Percentiles rank a stretch among this genome's conserved stretches.
phyloP scores from a whole-genome alignment of 2,888 invertebrate species.

The Lasius platythorax region DNA sequence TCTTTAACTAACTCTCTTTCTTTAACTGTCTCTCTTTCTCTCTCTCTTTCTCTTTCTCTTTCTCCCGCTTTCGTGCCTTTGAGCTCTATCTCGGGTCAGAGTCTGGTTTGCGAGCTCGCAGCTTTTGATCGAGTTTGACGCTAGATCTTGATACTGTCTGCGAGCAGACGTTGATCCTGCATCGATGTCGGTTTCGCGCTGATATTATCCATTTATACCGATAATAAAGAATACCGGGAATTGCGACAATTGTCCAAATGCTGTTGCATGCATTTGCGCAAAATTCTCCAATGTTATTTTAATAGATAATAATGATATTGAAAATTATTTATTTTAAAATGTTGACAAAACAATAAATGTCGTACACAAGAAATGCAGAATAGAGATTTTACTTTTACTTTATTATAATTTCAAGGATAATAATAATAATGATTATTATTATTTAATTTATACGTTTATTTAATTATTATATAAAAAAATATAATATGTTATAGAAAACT shows the following conservation, averaged over 20 bases:
- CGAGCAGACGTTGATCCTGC: constrained; percentile 78
- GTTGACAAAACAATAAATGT: not conserved
- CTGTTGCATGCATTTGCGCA: not conserved
- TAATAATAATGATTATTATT: not conserved
- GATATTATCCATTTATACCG: constrained; percentile 66
- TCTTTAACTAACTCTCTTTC: not conserved
- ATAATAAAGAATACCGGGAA: constrained; percentile 45
- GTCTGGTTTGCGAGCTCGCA: constrained; percentile 70
- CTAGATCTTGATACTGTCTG: constrained; percentile 84
- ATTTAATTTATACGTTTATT: not conserved
- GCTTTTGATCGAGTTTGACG: constrained; percentile 83
- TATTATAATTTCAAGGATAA: not conserved
- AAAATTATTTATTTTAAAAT: not conserved
- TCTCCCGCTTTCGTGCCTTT: constrained; percentile 48
- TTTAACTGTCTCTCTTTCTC: not conserved
- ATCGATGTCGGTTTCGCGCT: constrained; percentile 81
- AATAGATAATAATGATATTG: not conserved
- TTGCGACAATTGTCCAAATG: not conserved
- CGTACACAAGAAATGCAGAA: not conserved
- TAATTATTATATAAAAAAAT: not conserved
- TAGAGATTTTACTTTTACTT: not conserved
- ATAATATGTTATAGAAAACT: not conserved
- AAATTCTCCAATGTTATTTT: not conserved
- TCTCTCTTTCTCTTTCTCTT: constrained; percentile 17
- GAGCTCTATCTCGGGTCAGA: constrained; percentile 49